Percentiles rank a stretch among this genome's conserved stretches.
Evolutionary conservation across 1,140 invertebrate genomes (phyloP).

Genomic region (Diabrotica undecimpunctata): DNA sequence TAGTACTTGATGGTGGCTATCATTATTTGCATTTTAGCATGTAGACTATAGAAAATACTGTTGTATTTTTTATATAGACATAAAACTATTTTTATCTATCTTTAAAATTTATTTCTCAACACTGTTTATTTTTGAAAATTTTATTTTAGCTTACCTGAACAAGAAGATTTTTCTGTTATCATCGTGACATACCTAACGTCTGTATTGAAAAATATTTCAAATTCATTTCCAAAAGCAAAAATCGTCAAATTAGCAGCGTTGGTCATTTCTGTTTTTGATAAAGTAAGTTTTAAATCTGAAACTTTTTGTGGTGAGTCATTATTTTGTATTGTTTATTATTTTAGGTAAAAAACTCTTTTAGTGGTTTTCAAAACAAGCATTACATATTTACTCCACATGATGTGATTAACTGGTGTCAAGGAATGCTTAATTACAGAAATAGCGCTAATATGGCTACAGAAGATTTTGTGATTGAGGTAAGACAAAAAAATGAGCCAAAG

Average conservation of each 20-base stretch:
- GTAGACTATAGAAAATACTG: too few species aligned
- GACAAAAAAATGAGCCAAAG: too few species aligned
- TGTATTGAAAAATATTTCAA: slow-evolving; percentile 32
- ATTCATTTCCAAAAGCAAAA: slow-evolving; percentile 48
- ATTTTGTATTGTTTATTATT: slow-evolving; percentile 25
- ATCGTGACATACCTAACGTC: slow-evolving; percentile 32
- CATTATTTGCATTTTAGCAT: too few species aligned
- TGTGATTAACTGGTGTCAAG: slow-evolving; percentile 67
- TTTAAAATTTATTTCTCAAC: too few species aligned
- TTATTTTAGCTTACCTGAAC: slow-evolving; percentile 60
- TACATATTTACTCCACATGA: slow-evolving; percentile 63
- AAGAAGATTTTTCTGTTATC: slow-evolving; percentile 55
- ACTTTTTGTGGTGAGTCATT: not conserved
- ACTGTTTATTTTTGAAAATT: too few species aligned
- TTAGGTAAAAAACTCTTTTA: slow-evolving; percentile 59
- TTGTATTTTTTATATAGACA: not conserved
- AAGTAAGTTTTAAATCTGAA: slow-evolving; percentile 50
- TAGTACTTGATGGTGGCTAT: too few species aligned
- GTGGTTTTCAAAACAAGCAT: slow-evolving; percentile 57
- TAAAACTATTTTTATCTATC: too few species aligned
- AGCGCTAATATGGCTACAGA: slow-evolving; percentile 11
- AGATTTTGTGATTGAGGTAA: slow-evolving; percentile 10
- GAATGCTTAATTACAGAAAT: slow-evolving; percentile 60
- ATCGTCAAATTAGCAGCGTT: slow-evolving; percentile 54
- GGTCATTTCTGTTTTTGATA: slow-evolving; percentile 67